Conservation (phyloP, 1,140 invertebrate species). For the Ptiloglossa arizonensis region DNA sequence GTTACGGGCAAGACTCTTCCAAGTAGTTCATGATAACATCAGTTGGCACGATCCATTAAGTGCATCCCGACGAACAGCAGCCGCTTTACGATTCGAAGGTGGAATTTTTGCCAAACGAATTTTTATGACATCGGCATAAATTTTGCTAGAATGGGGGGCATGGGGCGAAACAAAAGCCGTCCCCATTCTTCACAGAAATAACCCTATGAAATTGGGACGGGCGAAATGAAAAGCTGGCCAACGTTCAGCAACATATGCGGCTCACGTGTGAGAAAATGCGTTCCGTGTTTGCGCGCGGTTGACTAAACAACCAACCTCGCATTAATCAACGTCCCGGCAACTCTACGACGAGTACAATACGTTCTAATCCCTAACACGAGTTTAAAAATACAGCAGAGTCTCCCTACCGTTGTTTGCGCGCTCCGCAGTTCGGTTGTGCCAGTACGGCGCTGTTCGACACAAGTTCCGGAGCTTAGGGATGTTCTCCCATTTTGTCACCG, state of each 20-base stretch:
- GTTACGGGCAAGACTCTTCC: background rate
- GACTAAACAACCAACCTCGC: slow-evolving; percentile 25
- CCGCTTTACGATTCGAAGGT: background rate
- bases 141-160: background rate
- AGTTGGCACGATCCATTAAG: background rate
- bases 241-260: slow-evolving; percentile 38
- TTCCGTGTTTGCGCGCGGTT: slow-evolving; percentile 1
- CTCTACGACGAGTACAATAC: background rate
- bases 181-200: slow-evolving; percentile 56
- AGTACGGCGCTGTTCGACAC: too few relatives aligned
- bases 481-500: too few relatives aligned
- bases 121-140: slow-evolving; percentile 20
- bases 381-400: too few relatives aligned
- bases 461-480: too few relatives aligned
- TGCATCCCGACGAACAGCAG: background rate
- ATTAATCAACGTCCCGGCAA: background rate
- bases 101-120: slow-evolving; percentile 33
- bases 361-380: background rate
- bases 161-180: slow-evolving; percentile 21
- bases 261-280: slow-evolving; percentile 30
- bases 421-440: too few relatives aligned
- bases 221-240: slow-evolving; percentile 49
- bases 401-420: too few relatives aligned
- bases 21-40: slow-evolving; percentile 4
- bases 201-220: slow-evolving; percentile 46